These are phyloP conservation scores for Stercorarius parasiticus DNA, from an alignment of 2,113 vertebrate species.

Conservation along the genomic window DNA sequence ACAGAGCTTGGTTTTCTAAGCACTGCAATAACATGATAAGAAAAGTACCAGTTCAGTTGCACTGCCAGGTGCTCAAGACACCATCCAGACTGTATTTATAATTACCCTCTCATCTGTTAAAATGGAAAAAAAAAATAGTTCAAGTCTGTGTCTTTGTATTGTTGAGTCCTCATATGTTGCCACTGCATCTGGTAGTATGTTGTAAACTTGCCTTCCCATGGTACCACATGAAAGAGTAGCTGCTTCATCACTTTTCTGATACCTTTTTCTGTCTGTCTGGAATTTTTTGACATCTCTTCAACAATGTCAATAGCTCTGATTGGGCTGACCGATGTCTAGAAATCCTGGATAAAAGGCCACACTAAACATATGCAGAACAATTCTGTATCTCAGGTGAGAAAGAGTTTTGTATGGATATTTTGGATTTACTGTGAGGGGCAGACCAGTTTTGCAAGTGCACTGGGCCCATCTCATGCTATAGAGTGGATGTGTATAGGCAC, in stretches of 20 bases:
- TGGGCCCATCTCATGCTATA: neutral
- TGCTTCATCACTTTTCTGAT: neutral
- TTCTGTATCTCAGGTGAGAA: neutral
- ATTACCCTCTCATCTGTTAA: neutral
- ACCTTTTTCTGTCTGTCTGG: neutral
- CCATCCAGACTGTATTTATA: neutral
- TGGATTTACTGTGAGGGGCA: neutral
- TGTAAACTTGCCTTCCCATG: neutral
- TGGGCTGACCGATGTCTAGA: neutral
- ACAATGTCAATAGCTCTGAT: neutral
- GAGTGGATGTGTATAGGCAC: neutral
- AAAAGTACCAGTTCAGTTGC: neutral
- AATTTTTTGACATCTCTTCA: neutral
- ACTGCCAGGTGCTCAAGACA: neutral
- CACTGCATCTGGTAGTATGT: neutral
- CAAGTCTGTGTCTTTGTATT: neutral
- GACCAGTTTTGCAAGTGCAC: neutral
- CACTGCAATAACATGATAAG: neutral
- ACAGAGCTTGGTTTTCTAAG: neutral
- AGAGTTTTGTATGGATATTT: neutral
- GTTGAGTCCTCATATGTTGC: rapidly evolving
- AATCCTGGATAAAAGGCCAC: neutral
- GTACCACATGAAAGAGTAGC: neutral
- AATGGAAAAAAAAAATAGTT: neutral
- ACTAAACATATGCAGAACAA: neutral